Percentiles rank a stretch among this genome's conserved stretches.
Conservation (phyloP, 2,113 vertebrate genomes). For the Platysternon megacephalum region DNA sequence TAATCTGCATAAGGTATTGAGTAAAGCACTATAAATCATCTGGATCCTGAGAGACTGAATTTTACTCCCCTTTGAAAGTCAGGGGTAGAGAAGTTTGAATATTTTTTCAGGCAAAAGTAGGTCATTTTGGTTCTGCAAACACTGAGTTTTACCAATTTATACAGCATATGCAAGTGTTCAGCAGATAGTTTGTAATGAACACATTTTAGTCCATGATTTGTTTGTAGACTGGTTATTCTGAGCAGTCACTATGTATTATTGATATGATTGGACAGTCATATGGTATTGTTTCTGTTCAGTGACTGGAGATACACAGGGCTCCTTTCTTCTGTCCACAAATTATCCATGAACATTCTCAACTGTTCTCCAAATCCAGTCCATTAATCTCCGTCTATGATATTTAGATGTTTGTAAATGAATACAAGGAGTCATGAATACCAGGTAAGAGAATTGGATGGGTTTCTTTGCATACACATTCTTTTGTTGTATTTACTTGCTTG, state of each 20-base stretch:
- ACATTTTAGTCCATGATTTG: neutral
- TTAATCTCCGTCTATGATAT: neutral
- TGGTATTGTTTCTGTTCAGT: neutral
- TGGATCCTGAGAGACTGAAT: neutral
- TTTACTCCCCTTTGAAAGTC: neutral
- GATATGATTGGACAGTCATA: neutral
- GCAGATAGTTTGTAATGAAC: neutral
- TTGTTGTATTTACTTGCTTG: neutral
- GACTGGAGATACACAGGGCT: neutral
- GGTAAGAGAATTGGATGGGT: neutral
- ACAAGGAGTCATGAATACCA: neutral
- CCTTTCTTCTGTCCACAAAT: neutral
- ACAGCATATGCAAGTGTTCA: neutral
- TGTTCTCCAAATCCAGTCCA: neutral
- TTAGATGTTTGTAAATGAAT: neutral
- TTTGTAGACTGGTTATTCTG: neutral
- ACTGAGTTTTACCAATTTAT: neutral
- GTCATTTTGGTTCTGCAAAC: neutral
- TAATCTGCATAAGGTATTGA: neutral
- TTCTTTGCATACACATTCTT: neutral
- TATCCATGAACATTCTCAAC: neutral
- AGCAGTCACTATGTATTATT: neutral
- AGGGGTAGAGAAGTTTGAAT: neutral
- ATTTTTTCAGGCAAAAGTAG: neutral
- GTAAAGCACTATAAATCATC: neutral